Base-by-base conservation (phyloP, 2,888 invertebrate species). In the Zele albiditarsus region DNA sequence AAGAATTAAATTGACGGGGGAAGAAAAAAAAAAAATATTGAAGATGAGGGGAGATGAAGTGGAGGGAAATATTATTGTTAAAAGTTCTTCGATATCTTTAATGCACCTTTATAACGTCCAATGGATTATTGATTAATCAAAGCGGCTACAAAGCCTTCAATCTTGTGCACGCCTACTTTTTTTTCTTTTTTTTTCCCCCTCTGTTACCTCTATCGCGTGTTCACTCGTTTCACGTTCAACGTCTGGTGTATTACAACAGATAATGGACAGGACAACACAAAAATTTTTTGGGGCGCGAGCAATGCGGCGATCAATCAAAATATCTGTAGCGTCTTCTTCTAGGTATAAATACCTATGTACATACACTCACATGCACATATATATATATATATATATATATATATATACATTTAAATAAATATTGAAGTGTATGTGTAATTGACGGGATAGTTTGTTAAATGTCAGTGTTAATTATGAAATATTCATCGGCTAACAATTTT, bases 91-190 rank as follows among this genome's bases (percentile, higher is more conserved):
- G 66, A 28, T 23, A 38, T 20, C 38, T 67, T 42, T 71, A 23
- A 53, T 20, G 53, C 53, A 53, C 23, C 53, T 53, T 62, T 72
- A 33, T 62, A 62, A 74, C 65, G 33, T 60, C 58, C 74, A 70
- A 77, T 74, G 79, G 77, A 76, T 77, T 76, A 77, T 79, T 79
- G 79, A 79, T 79, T 77, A 76, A 79, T 79, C 76, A 76, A 79
- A 23, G 38, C 38, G 65, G 38, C 65, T 20, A 38, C 65, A 33
- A 65, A 14, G 23, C 33, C 33, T 33, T 23, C 53, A 23, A 65
- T 65, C 38, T 62, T n/a, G 28, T 62, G 20, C 31, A 65, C 65
- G 38, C 38, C 31, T 65, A 10, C 23, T 20, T 69, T 53, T 69
- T 69, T 53, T 69, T 53, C 33, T 53, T n/a, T 31, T 57, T n/a